These are phyloP conservation scores for Neodiprion fabricii DNA, from an alignment of 1,140 invertebrate species.

Conservation along the genomic window DNA sequence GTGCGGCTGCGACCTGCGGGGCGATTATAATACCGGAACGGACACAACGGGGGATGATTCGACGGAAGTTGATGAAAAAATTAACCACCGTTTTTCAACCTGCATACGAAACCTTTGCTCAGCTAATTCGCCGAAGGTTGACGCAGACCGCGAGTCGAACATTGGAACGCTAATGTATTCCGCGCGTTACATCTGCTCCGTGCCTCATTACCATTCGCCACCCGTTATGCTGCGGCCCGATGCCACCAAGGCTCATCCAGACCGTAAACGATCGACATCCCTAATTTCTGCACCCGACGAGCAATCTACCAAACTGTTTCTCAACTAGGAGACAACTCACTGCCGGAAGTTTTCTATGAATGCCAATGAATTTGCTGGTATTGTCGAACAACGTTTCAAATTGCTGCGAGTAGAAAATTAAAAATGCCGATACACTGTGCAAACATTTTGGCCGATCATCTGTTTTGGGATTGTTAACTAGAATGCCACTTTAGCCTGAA, in stretches of 20 bases:
- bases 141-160: slow-evolving; percentile 38
- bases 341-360: no score
- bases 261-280: not conserved
- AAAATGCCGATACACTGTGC: no score
- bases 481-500: no score
- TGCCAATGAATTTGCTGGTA: no score
- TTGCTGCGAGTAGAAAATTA: no score
- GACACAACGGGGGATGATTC: slow-evolving; percentile 21
- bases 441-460: no score
- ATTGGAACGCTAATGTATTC: slow-evolving; percentile 56
- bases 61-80: slow-evolving; percentile 48
- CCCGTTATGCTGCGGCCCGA: slow-evolving; percentile 36
- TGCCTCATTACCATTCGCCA: slow-evolving; percentile 60
- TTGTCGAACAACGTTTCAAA: no score
- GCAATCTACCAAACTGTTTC: not conserved
- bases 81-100: slow-evolving; percentile 41
- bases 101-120: slow-evolving; percentile 12
- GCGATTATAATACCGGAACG: slow-evolving; percentile 31
- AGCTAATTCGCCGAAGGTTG: not conserved
- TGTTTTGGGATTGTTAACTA: no score
- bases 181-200: slow-evolving; percentile 53
- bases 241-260: not conserved
- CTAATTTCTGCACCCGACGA: not conserved
- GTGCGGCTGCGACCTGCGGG: slow-evolving; percentile 20
- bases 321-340: no score